Conservation (phyloP, 2,888 invertebrate genomes). For the Orthosia gothica region DNA sequence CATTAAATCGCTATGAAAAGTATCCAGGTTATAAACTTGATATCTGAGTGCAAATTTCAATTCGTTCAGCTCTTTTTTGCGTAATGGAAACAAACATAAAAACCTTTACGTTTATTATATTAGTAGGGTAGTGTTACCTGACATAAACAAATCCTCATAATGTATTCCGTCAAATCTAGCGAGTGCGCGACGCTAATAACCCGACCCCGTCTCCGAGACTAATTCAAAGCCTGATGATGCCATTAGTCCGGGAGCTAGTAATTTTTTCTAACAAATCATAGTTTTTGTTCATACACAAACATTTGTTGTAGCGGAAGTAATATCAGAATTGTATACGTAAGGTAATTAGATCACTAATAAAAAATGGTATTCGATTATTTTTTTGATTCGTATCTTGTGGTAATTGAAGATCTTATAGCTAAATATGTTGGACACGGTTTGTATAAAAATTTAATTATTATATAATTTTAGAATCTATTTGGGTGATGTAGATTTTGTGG, state of each 20-base stretch:
- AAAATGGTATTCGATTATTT: slow-evolving; percentile 59
- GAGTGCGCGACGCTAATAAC: slow-evolving; percentile 73
- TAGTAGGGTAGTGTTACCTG: slow-evolving; percentile 5
- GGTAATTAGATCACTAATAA: slow-evolving; percentile 44
- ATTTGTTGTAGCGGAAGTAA: slow-evolving; percentile 65
- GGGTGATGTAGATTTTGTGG: neutral
- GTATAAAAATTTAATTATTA: slow-evolving; percentile 53
- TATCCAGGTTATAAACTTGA: too few relatives aligned
- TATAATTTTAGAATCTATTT: slow-evolving; percentile 19
- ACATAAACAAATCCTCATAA: slow-evolving; percentile 70
- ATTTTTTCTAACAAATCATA: slow-evolving; percentile 63
- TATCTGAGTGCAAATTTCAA: too few relatives aligned
- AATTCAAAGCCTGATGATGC: slow-evolving; percentile 81
- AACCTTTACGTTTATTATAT: too few relatives aligned
- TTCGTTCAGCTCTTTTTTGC: too few relatives aligned
- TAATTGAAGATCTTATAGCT: slow-evolving; percentile 42
- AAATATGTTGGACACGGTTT: slow-evolving; percentile 45
- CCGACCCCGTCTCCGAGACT: slow-evolving; percentile 71
- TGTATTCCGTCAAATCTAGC: slow-evolving; percentile 67
- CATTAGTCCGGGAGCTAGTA: slow-evolving; percentile 76
- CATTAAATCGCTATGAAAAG: too few relatives aligned
- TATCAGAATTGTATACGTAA: slow-evolving; percentile 26
- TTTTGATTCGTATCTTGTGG: slow-evolving; percentile 21
- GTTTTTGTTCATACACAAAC: slow-evolving; percentile 66
- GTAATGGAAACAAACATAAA: too few relatives aligned